phyloP scores from a whole-genome alignment of 2,797 vertebrate genomes.

The Buceros bicornis region DNA sequence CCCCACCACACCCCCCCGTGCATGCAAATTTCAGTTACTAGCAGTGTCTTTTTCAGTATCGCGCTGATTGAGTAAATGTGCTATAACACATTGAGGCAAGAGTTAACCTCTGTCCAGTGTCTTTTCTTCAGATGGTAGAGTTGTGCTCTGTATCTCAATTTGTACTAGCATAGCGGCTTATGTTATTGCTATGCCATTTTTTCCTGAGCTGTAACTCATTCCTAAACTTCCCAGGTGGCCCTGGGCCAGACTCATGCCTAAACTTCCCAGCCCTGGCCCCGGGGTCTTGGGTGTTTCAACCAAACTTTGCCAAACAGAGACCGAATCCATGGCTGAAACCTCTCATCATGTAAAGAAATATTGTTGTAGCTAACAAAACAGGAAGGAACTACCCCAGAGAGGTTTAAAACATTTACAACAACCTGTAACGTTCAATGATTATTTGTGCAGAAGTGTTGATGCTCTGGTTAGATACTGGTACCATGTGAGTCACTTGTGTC shows the following conservation, averaged over 20 bases:
- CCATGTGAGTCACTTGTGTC: not conserved
- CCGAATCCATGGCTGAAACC: not conserved
- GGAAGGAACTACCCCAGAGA: not conserved
- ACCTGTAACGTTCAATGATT: not conserved
- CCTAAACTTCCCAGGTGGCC: not conserved
- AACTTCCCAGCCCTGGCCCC: too few species aligned
- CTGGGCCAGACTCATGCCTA: not conserved
- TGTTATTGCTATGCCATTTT: not conserved
- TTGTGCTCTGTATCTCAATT: slow-evolving; percentile 39
- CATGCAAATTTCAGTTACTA: not conserved
- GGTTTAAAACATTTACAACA: not conserved
- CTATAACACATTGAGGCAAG: not conserved
- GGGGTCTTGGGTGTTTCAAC: slow-evolving; percentile 14
- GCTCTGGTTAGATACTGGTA: not conserved
- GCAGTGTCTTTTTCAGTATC: not conserved
- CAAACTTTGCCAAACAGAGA: not conserved
- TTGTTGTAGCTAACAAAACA: not conserved
- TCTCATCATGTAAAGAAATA: not conserved
- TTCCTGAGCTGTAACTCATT: not conserved
- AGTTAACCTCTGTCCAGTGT: not conserved
- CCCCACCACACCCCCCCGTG: too few species aligned
- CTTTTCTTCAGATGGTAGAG: not conserved
- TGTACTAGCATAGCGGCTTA: not conserved
- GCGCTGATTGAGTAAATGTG: not conserved
- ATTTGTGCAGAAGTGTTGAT: not conserved